Conservation (phyloP, 1,140 invertebrate species). For the Alviniconcha marisindica region DNA sequence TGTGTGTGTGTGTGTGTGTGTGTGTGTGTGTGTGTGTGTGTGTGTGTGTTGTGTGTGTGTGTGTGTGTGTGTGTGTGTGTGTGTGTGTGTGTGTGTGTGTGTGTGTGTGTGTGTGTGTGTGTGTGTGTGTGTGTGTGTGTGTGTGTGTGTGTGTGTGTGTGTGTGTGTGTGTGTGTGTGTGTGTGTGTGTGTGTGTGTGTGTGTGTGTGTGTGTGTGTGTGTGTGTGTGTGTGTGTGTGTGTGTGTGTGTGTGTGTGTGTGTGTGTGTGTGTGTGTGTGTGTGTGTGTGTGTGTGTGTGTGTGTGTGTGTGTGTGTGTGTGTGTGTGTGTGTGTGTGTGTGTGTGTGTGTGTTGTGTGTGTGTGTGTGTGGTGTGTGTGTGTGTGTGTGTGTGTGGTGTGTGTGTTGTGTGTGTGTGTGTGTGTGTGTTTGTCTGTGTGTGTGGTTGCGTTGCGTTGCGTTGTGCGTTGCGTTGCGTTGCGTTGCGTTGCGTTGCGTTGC, state of each 20-base stretch:
- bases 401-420: background rate
- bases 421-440: background rate
- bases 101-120: background rate
- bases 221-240: background rate
- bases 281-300: background rate
- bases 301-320: background rate
- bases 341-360: background rate
- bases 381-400: background rate
- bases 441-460: background rate
- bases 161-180: background rate
- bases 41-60: conserved; percentile 29
- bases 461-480: conserved; percentile 12
- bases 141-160: background rate
- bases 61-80: background rate
- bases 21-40: background rate
- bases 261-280: background rate
- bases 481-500: background rate
- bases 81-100: background rate
- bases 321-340: background rate
- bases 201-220: background rate
- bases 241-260: background rate
- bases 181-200: background rate
- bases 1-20: background rate
- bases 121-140: background rate
- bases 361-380: background rate